Conservation (phyloP, 2,797 vertebrate genomes). For the Microcaecilia unicolor region DNA sequence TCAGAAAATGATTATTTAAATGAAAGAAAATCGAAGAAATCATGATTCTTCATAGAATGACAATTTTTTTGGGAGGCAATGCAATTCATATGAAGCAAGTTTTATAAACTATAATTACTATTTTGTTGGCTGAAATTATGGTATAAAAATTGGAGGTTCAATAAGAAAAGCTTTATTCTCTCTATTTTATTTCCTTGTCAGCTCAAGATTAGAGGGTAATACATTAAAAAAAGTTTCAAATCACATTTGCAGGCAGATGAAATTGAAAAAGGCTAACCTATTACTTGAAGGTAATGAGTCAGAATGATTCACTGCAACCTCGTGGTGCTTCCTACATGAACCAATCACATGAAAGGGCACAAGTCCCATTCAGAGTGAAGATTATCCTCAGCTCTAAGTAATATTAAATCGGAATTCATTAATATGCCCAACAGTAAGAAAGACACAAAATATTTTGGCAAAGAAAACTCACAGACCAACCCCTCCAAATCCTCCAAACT, state of each 20-base stretch:
- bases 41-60: too few relatives aligned
- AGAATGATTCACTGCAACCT: slow-evolving; percentile 31
- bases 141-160: background rate
- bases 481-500: background rate
- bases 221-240: slow-evolving; percentile 1
- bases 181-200: slow-evolving; percentile 1
- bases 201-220: slow-evolving; percentile 7
- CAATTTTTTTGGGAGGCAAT: too few relatives aligned
- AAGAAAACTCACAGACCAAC: background rate
- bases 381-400: slow-evolving; percentile 9
- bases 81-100: too few relatives aligned
- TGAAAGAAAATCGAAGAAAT: too few relatives aligned
- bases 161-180: background rate
- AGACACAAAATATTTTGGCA: background rate
- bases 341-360: slow-evolving; percentile 41
- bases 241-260: slow-evolving; percentile 8
- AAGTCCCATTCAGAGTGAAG: slow-evolving; percentile 15
- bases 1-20: too few relatives aligned
- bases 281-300: slow-evolving; percentile 32
- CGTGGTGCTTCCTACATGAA: slow-evolving; percentile 15
- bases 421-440: background rate
- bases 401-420: slow-evolving; percentile 17
- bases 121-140: background rate
- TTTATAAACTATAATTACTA: background rate
- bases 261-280: slow-evolving; percentile 17